These are phyloP conservation scores for Colaptes auratus DNA, from an alignment of 2,113 vertebrate species.

Conservation along the genomic window DNA sequence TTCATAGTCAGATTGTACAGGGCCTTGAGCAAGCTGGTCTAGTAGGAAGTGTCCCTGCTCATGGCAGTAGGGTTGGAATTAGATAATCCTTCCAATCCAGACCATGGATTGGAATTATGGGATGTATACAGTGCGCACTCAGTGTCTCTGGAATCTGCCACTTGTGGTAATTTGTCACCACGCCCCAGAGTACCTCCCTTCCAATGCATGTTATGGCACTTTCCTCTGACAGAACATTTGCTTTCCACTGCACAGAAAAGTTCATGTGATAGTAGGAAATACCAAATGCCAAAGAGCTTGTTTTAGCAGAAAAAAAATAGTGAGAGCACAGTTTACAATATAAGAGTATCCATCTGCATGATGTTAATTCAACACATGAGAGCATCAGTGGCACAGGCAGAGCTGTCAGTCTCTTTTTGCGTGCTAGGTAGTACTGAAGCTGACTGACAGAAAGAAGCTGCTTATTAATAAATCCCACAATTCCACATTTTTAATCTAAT, in stretches of 20 bases:
- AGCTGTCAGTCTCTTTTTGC: not conserved
- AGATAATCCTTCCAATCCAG: too few species aligned
- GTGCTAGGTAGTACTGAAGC: rapidly evolving
- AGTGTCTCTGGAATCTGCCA: not conserved
- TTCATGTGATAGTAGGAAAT: not conserved
- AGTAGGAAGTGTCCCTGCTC: too few species aligned
- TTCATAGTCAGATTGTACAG: too few species aligned
- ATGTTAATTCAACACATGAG: not conserved
- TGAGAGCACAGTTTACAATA: not conserved
- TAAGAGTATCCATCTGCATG: not conserved
- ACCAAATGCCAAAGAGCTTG: not conserved
- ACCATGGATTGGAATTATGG: too few species aligned
- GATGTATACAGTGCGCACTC: too few species aligned
- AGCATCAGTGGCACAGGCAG: not conserved
- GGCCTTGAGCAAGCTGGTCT: too few species aligned
- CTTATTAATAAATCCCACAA: rapidly evolving
- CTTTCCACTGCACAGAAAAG: not conserved
- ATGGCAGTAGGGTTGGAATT: too few species aligned
- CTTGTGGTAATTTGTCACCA: not conserved
- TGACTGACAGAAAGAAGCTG: not conserved
- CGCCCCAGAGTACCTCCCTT: not conserved
- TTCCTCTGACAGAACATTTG: not conserved
- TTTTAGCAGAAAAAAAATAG: not conserved
- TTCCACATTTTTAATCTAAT: not conserved
- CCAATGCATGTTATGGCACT: not conserved